Evolutionary conservation across 2,888 invertebrate genomes (phyloP).

Genomic region (Pyrocoelia pectoralis): DNA sequence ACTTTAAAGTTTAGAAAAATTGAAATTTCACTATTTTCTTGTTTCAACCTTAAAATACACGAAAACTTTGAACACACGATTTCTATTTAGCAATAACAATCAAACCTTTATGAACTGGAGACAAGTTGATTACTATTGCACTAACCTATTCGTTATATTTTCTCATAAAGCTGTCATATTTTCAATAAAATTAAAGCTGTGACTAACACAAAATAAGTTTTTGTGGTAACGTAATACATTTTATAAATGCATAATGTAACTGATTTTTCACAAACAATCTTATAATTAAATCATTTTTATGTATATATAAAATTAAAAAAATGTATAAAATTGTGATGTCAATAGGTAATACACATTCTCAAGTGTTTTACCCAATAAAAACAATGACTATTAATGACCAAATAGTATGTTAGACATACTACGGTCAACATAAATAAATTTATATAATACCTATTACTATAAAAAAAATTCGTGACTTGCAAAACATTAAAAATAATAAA

Average conservation of each 20-base stretch:
- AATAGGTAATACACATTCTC: slow-evolving; percentile 17
- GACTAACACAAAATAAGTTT: slow-evolving; percentile 46
- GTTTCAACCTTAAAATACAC: slow-evolving; percentile 19
- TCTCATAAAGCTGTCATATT: slow-evolving; percentile 7
- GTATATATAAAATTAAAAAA: slow-evolving; percentile 48
- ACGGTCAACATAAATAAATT: slow-evolving; percentile 31
- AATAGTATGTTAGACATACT: slow-evolving; percentile 39
- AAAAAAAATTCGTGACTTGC: slow-evolving; percentile 38
- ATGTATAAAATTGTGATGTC: slow-evolving; percentile 42
- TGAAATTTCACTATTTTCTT: not conserved
- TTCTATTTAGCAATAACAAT: slow-evolving; percentile 1
- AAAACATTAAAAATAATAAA: slow-evolving; percentile 36
- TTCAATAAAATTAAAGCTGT: slow-evolving; percentile 19
- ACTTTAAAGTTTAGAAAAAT: slow-evolving; percentile 18
- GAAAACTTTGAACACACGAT: slow-evolving; percentile 20
- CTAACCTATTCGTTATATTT: not conserved
- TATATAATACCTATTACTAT: slow-evolving; percentile 31
- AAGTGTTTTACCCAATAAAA: slow-evolving; percentile 11
- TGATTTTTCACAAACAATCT: slow-evolving; percentile 39
- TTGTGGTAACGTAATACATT: slow-evolving; percentile 49
- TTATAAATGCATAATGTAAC: slow-evolving; percentile 50
- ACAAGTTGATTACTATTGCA: slow-evolving; percentile 13
- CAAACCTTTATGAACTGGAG: not conserved
- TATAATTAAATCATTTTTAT: slow-evolving; percentile 41
- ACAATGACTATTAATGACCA: slow-evolving; percentile 42